phyloP scores from a whole-genome alignment of 1,140 invertebrate genomes.

The Matsumurasca onukii region DNA sequence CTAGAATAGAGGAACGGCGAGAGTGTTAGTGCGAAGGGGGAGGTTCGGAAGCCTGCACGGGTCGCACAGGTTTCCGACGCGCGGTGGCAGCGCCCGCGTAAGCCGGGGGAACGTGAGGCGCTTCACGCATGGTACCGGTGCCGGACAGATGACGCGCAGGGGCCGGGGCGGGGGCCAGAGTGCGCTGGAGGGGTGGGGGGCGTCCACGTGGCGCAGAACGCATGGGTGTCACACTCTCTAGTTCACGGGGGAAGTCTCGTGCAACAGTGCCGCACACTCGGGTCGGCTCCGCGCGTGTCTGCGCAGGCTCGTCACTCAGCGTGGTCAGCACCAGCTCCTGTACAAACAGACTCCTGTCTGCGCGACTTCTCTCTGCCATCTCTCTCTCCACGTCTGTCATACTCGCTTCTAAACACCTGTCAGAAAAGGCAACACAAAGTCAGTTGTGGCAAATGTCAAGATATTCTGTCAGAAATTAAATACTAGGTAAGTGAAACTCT shows the following conservation, averaged over 20 bases:
- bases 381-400: slow-evolving; percentile 57
- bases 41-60: slow-evolving; percentile 55
- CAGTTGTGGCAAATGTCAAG: too few relatives aligned
- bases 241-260: slow-evolving; percentile 50
- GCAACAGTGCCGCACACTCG: slow-evolving; percentile 43
- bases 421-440: too few relatives aligned
- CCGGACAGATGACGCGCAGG: slow-evolving; percentile 51
- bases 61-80: slow-evolving; percentile 54
- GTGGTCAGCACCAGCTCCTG: slow-evolving; percentile 67
- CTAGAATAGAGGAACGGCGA: slow-evolving; percentile 30
- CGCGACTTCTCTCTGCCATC: slow-evolving; percentile 58
- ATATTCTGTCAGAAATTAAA: too few relatives aligned
- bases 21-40: slow-evolving; percentile 54
- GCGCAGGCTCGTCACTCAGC: slow-evolving; percentile 49
- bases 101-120: slow-evolving; percentile 31
- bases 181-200: slow-evolving; percentile 45
- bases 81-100: slow-evolving; percentile 39
- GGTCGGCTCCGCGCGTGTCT: slow-evolving; percentile 37
- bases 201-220: slow-evolving; percentile 38
- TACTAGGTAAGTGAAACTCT: too few relatives aligned
- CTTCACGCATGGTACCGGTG: slow-evolving; percentile 40
- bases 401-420: slow-evolving; percentile 60
- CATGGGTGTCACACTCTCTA: slow-evolving; percentile 44
- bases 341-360: slow-evolving; percentile 67
- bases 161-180: slow-evolving; percentile 47